Conservation (phyloP, 2,113 vertebrate species). For the Lontra canadensis region DNA sequence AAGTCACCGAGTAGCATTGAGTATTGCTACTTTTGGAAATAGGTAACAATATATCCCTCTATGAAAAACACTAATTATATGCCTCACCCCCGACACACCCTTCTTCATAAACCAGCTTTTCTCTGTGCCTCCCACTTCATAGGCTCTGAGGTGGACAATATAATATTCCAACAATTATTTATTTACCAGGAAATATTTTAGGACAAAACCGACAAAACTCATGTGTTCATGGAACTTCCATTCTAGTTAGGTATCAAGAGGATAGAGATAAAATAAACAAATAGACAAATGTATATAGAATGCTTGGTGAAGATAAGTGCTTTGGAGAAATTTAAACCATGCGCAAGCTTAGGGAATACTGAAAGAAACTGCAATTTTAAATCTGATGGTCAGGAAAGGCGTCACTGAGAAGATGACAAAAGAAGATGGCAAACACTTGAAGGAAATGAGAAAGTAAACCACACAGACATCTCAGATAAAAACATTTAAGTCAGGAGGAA, state of each 20-base stretch:
- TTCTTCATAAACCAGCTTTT: background rate
- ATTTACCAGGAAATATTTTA: background rate
- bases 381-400: background rate
- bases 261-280: background rate
- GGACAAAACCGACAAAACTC: background rate
- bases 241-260: background rate
- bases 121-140: background rate
- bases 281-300: background rate
- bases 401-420: background rate
- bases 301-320: background rate
- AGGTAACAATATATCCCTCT: background rate
- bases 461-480: background rate
- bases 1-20: background rate
- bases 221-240: background rate
- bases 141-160: background rate
- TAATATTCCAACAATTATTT: background rate
- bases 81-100: background rate
- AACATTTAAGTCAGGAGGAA: background rate
- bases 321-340: background rate
- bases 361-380: background rate
- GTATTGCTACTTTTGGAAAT: background rate
- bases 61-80: background rate
- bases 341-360: background rate
- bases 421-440: background rate
- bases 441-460: background rate